A percentile compares a stretch with the other conserved stretches of the same genome.
Conservation (phyloP, 1,140 invertebrate genomes). For the Latrodectus geometricus region DNA sequence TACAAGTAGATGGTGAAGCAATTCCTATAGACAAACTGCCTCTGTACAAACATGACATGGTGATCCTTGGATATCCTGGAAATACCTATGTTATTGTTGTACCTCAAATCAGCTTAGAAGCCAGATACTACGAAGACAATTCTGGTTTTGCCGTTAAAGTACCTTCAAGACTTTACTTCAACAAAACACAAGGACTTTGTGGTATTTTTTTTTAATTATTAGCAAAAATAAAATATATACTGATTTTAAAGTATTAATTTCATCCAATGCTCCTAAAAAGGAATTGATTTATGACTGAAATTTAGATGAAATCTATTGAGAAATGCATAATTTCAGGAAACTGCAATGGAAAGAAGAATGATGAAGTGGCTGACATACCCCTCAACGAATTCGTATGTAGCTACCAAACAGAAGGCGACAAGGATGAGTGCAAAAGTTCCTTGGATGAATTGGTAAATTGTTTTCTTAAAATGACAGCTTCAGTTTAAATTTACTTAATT, state of each 20-base stretch:
- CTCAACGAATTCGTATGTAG: conserved; percentile 74
- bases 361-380: conserved; percentile 75
- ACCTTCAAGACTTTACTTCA: conserved; percentile 80
- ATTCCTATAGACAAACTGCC: conserved; percentile 56
- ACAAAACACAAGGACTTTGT: conserved; percentile 81
- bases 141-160: conserved; percentile 74
- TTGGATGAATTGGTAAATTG: conserved; percentile 51
- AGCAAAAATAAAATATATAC: background rate
- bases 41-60: conserved; percentile 9
- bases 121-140: conserved; percentile 66
- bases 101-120: conserved; percentile 65
- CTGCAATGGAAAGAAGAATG: conserved; percentile 77
- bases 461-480: background rate
- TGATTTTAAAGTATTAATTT: background rate
- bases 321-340: conserved; percentile 64
- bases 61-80: conserved; percentile 56
- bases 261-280: background rate
- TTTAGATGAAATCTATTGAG: background rate
- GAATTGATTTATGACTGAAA: background rate
- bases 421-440: conserved; percentile 58
- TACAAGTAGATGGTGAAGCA: conserved; percentile 7
- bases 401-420: conserved; percentile 74
- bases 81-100: conserved; percentile 64
- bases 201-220: conserved; percentile 71
- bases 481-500: conserved; percentile 35